Evolutionary conservation across 2,888 invertebrate genomes (phyloP), one percentile per base, ranked within the genome.

Genomic region (Eristalinus sepulchralis): DNA sequence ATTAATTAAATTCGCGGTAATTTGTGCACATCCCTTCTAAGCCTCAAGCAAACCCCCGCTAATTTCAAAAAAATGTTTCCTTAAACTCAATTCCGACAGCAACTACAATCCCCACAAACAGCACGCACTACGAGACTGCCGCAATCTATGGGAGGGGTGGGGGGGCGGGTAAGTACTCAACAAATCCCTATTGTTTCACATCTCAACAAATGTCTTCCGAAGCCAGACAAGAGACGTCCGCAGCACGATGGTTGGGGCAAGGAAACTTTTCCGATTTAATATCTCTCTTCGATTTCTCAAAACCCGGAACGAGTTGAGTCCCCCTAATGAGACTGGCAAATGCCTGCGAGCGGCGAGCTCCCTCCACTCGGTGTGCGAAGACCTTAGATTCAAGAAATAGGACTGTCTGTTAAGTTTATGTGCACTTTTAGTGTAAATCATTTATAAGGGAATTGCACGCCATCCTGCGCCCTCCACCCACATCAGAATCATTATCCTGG

Each of bases 391-490:
- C 20, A 63, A 17, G 78, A 39, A 68, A 83, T 70, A 53, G 57
- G 62, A 55, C 63, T 68, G 82, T 77, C 85, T 82, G 82, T 60
- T 63, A 82, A 82, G 85, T 85, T 85, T 82, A 85, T 81, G 82
- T 72, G 82, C 57, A 82, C 82, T 77, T 63, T 85, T 77, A 82
- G 85, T 68, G 76, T 82, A 85, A 85, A 85, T 85, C 72, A 85
- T 85, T 85, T 81, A 85, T 77, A 85, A 85, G 76, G 53, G 72
- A 57, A 62, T 75, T 77, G 67, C 64, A 34, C 36, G n/a, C 33
- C 57, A 62, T 33, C 72, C 72, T 22, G 27, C 5, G 27, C 2
- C 39, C 66, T 59, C 31, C 72, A 55, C 59, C 63, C 67, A 59
- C 22, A 68, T 17, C 47, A 8, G 47, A 47, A 66, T 75, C 82